A percentile compares a stretch with the other conserved stretches of the same genome.
phyloP scores from a whole-genome alignment of 1,140 invertebrate species.

The Caenorhabditis tropicalis region DNA sequence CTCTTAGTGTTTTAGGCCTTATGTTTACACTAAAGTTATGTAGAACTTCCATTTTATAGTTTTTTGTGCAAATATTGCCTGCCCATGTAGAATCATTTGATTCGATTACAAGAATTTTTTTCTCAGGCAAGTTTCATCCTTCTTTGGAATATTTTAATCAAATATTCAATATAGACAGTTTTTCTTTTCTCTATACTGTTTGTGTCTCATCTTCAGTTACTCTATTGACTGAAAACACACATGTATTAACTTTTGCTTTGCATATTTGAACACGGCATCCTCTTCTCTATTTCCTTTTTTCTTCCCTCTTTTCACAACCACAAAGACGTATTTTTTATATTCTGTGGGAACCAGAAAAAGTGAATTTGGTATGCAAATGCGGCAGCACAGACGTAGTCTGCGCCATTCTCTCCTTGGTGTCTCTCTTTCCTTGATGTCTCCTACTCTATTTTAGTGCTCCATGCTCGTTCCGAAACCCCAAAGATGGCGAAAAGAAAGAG shows the following conservation, averaged over 20 bases:
- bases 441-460: not conserved
- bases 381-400: not conserved
- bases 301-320: not conserved
- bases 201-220: conserved; percentile 3
- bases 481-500: not conserved
- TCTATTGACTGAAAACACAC: conserved; percentile 4
- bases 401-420: not conserved
- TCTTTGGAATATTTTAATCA: not conserved
- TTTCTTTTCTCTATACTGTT: no score
- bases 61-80: conserved; percentile 11
- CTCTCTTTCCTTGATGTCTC: not conserved
- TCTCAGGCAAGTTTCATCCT: not conserved
- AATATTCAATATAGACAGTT: not conserved
- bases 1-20: not conserved
- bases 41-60: conserved; percentile 9
- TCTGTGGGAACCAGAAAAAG: conserved; percentile 22
- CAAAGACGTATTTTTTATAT: not conserved
- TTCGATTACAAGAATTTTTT: no score
- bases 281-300: no score
- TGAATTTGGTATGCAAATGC: conserved; percentile 41
- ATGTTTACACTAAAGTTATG: conserved; percentile 1
- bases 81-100: not conserved
- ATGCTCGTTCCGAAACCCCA: not conserved
- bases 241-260: conserved; percentile 25
- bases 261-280: not conserved